Evolutionary conservation across 1,140 invertebrate species (phyloP).

Genomic region (Drosophila varians): DNA sequence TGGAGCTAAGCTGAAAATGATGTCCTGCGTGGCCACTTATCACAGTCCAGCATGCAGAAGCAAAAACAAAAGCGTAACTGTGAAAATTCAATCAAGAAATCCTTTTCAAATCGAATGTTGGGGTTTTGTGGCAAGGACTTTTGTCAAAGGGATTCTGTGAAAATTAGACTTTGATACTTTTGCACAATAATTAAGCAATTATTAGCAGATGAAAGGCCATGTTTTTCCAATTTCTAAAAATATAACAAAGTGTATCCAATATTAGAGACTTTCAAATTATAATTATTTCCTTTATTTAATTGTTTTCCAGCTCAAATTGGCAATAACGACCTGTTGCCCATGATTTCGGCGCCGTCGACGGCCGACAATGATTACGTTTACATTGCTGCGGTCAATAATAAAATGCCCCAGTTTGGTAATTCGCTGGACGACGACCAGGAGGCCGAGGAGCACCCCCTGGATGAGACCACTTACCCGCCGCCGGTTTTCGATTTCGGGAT

Average conservation of each 20-base stretch:
- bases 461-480: constrained; percentile 84
- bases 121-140: neutral
- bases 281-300: neutral
- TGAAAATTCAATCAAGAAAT: constrained; percentile 44
- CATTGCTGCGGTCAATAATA: constrained; percentile 65
- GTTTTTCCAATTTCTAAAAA: neutral
- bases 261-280: too few relatives aligned
- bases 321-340: constrained; percentile 64
- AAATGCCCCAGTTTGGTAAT: constrained; percentile 57
- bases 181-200: too few relatives aligned
- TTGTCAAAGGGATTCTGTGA: neutral
- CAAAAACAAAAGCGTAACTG: neutral
- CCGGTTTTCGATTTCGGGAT: constrained; percentile 91
- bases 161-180: too few relatives aligned
- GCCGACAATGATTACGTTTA: constrained; percentile 63
- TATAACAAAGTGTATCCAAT: too few relatives aligned
- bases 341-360: constrained; percentile 43
- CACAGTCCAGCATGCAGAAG: neutral
- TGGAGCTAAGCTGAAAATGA: constrained; percentile 38
- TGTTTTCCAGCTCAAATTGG: constrained; percentile 38
- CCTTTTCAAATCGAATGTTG: neutral
- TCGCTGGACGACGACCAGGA: constrained; percentile 54
- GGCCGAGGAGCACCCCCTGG: constrained; percentile 36
- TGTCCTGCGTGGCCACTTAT: constrained; percentile 15
- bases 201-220: too few relatives aligned